Evolutionary conservation across 1,140 invertebrate genomes (phyloP), one percentile per base, ranked within the genome.

Genomic region (Heliconius congener): DNA sequence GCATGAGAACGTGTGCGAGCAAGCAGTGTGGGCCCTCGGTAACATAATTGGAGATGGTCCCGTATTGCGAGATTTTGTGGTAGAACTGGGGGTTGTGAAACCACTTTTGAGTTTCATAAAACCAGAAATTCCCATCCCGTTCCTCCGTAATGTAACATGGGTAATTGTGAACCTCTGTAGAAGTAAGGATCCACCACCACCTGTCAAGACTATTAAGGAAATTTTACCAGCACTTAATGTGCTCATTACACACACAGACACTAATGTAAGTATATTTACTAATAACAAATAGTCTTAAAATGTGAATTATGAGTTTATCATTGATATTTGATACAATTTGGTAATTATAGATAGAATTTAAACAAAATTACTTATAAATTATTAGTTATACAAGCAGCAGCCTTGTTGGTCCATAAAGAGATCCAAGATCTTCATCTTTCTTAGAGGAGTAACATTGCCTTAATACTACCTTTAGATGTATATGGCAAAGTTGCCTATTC

Each of bases 1-100:
- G 74, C 98, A 99, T 94, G 98, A 99, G 87, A 99, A 99, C 95
- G 99, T 99, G 18, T 99, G 99, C 91, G 99, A 99, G 95, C 99
- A 99, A 94, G 98, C 99, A 70, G 99, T 99, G 1, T 99, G 99
- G 99, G 99, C 99, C 42, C 95, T 99, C 89, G 99, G 98, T 84
- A 98, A 98, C 94, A 98, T 98, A 82, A 98, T 98, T 91, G 98
- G 98, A 86, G 98, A 99, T 95, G 98, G 98, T 11, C 98, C 98
- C 37, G 93, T 96, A 82, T 95, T 99, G 79, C 96, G 99, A 87
- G 99, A 99, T 94, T 98, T 97, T 94, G 98, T 99, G 76, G 99
- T 99, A 81, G 96, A 97, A 84, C 95, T 98, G 85, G 98, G 98
- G 84, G 97, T 99, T 75, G 98, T 99, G 8, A 96, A 96, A 85